A percentile compares a stretch with the other conserved stretches of the same genome.
These are phyloP conservation scores for Hemichromis elongatus DNA, from an alignment of 2,113 vertebrate species.

Conservation along the genomic window DNA sequence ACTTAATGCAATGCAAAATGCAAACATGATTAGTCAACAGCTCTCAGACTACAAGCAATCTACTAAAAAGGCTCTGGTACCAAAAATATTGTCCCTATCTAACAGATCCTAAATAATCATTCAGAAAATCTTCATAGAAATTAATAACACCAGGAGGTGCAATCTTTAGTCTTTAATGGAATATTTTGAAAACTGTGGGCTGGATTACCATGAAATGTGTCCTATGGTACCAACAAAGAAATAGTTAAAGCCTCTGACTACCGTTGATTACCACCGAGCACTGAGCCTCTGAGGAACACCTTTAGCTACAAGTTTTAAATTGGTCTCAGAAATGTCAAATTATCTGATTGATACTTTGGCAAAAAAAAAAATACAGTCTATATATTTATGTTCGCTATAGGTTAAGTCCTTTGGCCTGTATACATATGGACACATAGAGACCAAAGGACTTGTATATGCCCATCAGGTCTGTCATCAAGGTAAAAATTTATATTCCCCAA, in stretches of 20 bases:
- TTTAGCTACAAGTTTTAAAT: not conserved
- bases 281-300: no score
- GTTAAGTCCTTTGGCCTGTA: no score
- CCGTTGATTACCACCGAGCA: no score
- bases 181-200: not conserved
- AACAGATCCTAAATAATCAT: not conserved
- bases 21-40: not conserved
- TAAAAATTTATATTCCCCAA: no score
- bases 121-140: not conserved
- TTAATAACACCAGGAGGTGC: no score
- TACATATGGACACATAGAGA: no score
- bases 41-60: not conserved
- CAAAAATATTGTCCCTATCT: not conserved
- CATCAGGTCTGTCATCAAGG: not conserved
- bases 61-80: not conserved
- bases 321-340: not conserved
- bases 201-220: not conserved
- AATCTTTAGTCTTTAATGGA: not conserved
- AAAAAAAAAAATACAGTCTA: no score
- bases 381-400: no score
- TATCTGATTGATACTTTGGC: not conserved
- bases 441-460: not conserved
- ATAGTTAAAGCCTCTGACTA: not conserved
- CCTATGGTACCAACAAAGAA: not conserved
- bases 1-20: rapidly evolving